Base-by-base conservation (phyloP, 2,888 invertebrate species). In the Meiosimyza platycephala region DNA sequence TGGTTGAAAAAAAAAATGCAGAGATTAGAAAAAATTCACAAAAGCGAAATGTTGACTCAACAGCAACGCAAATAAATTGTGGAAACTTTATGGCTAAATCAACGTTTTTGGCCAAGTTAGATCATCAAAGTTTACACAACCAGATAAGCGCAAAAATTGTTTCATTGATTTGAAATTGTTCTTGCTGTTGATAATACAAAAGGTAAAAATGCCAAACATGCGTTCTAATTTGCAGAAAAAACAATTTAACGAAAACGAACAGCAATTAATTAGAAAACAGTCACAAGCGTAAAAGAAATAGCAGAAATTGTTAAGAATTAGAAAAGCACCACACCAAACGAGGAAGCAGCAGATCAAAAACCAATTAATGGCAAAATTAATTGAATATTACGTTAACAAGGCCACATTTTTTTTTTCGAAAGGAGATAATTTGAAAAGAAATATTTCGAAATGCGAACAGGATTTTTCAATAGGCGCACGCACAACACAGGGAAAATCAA, bases 51-150 rank as follows among this genome's bases (percentile, higher is more conserved):
- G 13, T 47, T 59, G 57, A 65, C 16, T n/a, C 48, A 48, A 64
- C 50, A 65, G 52, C 64, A 22, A 18, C 64, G 57, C 57, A 57
- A 68, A 57, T 68, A 50, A 57, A 59, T 59, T 6, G 22, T 22
- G 54, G 57, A 47, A 67, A 55, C 40, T 62, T 69, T 28, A 28
- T 28, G 54, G 28, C 22, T 71, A 15, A 48, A 47, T 62, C 63
- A 3, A 40, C 50, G n/a, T 40, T 50, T n/a, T 22, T 54, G 28
- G 48, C 40, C n/a, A 51, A n/a, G 33, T 60, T 71, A 40, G 40
- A 40, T 40, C 40, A 40, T 40, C 40, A 7, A 40, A 40, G 40
- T 40, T 40, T 40, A 40, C 40, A 40, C 40, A 40, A 4, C 12
- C 15, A n/a, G 55, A 22, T 18, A 55, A 18, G 16, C 55, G 22